Evolutionary conservation across 2,888 invertebrate species (phyloP).

Genomic region (Mamestra brassicae): DNA sequence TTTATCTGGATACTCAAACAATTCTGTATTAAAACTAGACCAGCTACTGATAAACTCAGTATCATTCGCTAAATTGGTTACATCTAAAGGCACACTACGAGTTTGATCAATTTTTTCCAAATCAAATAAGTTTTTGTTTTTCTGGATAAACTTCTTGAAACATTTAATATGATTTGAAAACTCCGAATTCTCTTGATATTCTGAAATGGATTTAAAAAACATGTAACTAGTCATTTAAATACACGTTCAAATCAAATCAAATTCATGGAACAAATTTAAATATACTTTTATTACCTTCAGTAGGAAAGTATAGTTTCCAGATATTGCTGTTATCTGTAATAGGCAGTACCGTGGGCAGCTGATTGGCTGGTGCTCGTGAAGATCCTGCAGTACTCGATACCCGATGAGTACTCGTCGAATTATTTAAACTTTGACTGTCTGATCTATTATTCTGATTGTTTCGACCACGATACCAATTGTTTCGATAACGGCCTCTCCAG

Average conservation of each 20-base stretch:
- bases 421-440: slow-evolving; percentile 76
- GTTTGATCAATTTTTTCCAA: slow-evolving; percentile 91
- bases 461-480: slow-evolving; percentile 77
- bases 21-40: slow-evolving; percentile 92
- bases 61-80: slow-evolving; percentile 90
- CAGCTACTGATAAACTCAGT: slow-evolving; percentile 91
- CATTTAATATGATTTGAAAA: slow-evolving; percentile 71
- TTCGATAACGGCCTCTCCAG: slow-evolving; percentile 85
- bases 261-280: background rate
- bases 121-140: slow-evolving; percentile 86
- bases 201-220: slow-evolving; percentile 62
- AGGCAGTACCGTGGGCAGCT: slow-evolving; percentile 80
- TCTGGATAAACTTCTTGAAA: slow-evolving; percentile 80
- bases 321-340: slow-evolving; percentile 90
- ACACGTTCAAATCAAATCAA: background rate
- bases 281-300: slow-evolving; percentile 89
- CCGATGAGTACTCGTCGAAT: slow-evolving; percentile 73
- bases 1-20: slow-evolving; percentile 92
- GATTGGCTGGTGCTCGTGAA: slow-evolving; percentile 84
- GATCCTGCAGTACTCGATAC: slow-evolving; percentile 76
- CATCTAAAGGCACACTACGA: slow-evolving; percentile 91
- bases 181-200: slow-evolving; percentile 78
- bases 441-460: slow-evolving; percentile 69
- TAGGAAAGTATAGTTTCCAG: slow-evolving; percentile 95
- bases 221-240: background rate